Percentiles rank a stretch among this genome's conserved stretches.
These are phyloP conservation scores for Pseudotriccus pelzelni DNA, from an alignment of 2,797 vertebrate species.

Conservation along the genomic window DNA sequence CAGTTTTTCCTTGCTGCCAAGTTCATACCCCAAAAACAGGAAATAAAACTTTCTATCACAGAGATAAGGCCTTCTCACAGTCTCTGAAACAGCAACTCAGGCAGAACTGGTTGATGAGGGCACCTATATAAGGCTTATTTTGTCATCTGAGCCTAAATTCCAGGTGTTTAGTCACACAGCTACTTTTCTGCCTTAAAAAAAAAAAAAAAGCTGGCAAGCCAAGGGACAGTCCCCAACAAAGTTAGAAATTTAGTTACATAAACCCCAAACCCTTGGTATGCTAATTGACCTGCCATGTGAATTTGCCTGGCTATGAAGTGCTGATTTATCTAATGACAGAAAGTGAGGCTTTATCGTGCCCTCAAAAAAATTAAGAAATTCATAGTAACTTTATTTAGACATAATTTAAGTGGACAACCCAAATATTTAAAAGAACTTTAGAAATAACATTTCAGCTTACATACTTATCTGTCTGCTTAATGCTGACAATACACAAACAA, in stretches of 20 bases:
- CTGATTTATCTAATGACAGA: not conserved
- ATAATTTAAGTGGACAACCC: not conserved
- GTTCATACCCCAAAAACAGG: not conserved
- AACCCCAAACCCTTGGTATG: not conserved
- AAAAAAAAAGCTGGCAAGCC: not conserved
- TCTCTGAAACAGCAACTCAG: not conserved
- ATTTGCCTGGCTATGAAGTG: not conserved
- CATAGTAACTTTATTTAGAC: constrained; percentile 1
- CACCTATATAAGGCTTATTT: not conserved
- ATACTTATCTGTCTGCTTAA: not conserved
- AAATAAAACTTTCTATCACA: not conserved
- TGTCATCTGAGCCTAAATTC: not conserved
- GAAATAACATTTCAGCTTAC: not conserved
- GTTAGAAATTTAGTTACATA: not conserved
- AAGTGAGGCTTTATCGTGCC: not conserved
- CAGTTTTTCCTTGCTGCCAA: not conserved
- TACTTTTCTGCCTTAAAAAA: not conserved
- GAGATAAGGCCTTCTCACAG: not conserved
- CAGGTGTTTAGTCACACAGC: not conserved
- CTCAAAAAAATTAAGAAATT: not conserved
- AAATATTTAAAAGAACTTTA: constrained; percentile 44
- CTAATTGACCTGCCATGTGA: not conserved
- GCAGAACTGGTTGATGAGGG: not conserved
- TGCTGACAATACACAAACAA: constrained; percentile 15
- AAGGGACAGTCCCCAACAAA: not conserved